phyloP scores from a whole-genome alignment of 1,140 invertebrate species.

The Macrobrachium nipponense region DNA sequence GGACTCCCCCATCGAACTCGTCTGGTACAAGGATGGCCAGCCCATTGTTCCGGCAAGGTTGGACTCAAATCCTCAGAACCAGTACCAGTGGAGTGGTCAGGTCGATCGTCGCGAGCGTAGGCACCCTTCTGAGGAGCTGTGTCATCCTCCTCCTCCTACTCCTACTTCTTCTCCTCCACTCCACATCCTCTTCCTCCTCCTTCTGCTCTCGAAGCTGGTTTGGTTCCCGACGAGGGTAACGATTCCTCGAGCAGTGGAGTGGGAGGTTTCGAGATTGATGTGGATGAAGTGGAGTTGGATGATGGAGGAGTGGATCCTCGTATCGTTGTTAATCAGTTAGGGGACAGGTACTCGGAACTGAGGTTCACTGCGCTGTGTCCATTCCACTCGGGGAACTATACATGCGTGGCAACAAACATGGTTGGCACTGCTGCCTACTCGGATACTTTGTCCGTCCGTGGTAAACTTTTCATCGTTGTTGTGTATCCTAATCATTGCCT shows the following conservation, averaged over 20 bases:
- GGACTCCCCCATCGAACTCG: conserved; percentile 62
- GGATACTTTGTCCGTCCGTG: conserved; percentile 45
- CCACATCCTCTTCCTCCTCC: not conserved
- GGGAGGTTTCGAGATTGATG: conserved; percentile 25
- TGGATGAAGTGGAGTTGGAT: not conserved
- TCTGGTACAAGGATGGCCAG: conserved; percentile 59
- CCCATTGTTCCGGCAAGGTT: conserved; percentile 44
- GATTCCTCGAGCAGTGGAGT: conserved; percentile 3
- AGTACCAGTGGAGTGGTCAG: conserved; percentile 21
- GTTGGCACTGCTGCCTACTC: conserved; percentile 43
- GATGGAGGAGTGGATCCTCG: conserved; percentile 44
- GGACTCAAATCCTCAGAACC: conserved; percentile 37
- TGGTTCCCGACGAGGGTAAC: conserved; percentile 5
- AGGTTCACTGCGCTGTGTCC: conserved; percentile 55
- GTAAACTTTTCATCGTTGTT: conserved; percentile 31
- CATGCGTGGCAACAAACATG: conserved; percentile 69
- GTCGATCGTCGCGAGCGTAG: conserved; percentile 28
- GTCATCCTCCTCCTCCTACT: conserved; percentile 2
- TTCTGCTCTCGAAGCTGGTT: too few species aligned
- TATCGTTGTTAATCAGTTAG: conserved; percentile 52
- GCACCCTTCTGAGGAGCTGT: conserved; percentile 26
- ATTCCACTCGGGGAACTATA: conserved; percentile 69
- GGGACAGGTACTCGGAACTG: conserved; percentile 58
- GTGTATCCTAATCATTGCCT: conserved; percentile 2
- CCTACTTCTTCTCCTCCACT: too few species aligned